Evolutionary conservation across 1,140 invertebrate genomes (phyloP).

Genomic region (Copidosoma floridanum): DNA sequence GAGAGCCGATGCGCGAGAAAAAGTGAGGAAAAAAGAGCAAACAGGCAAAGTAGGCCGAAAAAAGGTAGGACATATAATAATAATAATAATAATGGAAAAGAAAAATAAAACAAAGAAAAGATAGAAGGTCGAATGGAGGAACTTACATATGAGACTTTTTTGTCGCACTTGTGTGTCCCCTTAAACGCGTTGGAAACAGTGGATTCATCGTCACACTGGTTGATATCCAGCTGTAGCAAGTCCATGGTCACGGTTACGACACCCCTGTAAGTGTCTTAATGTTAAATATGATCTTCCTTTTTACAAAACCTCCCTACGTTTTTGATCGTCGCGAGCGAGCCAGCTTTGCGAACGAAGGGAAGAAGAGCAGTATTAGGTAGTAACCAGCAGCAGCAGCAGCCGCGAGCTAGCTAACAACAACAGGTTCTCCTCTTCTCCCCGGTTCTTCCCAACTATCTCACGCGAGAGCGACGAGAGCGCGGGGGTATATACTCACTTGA

Average conservation of each 20-base stretch:
- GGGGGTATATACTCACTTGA: constrained; percentile 74
- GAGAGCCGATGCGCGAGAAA: constrained; percentile 23
- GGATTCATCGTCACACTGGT: constrained; percentile 90
- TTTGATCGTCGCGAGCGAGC: constrained; percentile 25
- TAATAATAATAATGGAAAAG: background rate
- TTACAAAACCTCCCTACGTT: constrained; percentile 39
- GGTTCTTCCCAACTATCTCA: too few species aligned
- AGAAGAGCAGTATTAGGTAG: background rate
- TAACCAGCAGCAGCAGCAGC: background rate
- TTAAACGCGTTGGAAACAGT: constrained; percentile 93
- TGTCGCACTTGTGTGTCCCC: constrained; percentile 92
- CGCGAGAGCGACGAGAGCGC: background rate
- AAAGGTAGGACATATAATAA: too few species aligned
- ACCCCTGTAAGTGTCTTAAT: constrained; percentile 71
- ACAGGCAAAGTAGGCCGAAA: too few species aligned
- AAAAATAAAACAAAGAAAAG: constrained; percentile 11
- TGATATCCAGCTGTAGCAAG: constrained; percentile 86
- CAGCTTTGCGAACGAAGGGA: background rate
- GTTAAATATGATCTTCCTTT: constrained; percentile 52
- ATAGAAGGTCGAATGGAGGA: constrained; percentile 5
- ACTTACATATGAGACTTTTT: constrained; percentile 89
- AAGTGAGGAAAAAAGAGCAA: constrained; percentile 1
- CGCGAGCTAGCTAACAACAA: constrained; percentile 18
- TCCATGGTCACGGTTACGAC: constrained; percentile 92
- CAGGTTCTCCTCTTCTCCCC: constrained; percentile 43